Evolutionary conservation across 2,797 vertebrate genomes (phyloP), one percentile per base, ranked within the genome.

Genomic region (Podargus strigoides): DNA sequence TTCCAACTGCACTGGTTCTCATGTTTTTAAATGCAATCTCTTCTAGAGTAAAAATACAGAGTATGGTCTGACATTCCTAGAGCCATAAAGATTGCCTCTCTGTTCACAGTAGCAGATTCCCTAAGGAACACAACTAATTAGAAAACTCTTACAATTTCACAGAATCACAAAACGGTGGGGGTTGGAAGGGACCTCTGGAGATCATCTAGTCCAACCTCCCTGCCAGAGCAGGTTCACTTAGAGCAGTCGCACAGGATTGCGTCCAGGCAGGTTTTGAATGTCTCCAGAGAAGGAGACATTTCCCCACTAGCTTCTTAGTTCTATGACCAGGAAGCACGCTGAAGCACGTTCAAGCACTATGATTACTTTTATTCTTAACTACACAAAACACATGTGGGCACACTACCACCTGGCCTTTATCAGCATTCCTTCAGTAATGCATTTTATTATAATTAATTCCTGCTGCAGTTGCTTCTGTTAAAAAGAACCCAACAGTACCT

Each of bases 401-500:
- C 37, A 39, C 30, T 85, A 60, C 36, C 41, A 55, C 27, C 17
- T 50, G 85, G 59, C 59, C 39, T 81, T 78, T n/a, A 62, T 20
- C 58, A 73, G n/a, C 30, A 34, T 55, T 63, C 37, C 60, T 70
- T 60, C 46, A n/a, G 49, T 10, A 58, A 76, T 3, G 9, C 41
- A 28, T 22, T 73, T 77, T 10, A 68, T 32, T 41, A 0, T 9
- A 59, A 59, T 18, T 52, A 52, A 62, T 49, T 59, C 39, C 63
- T 77, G 34, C 60, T 59, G 44, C 34, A 46, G 20, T 2, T 66
- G 70, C 21, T 73, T 76, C 21, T 73, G 12, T 53, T 55, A 62
- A 75, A 52, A 87, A 63, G 72, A 60, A 19, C 3, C 11, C 34
- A 53, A 49, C 3, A 18, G 8, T 97, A 99, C 99, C 98, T 98